Percentiles rank a stretch among this genome's conserved stretches.
phyloP scores from a whole-genome alignment of 2,113 vertebrate species.

The Tetraodon nigroviridis region DNA sequence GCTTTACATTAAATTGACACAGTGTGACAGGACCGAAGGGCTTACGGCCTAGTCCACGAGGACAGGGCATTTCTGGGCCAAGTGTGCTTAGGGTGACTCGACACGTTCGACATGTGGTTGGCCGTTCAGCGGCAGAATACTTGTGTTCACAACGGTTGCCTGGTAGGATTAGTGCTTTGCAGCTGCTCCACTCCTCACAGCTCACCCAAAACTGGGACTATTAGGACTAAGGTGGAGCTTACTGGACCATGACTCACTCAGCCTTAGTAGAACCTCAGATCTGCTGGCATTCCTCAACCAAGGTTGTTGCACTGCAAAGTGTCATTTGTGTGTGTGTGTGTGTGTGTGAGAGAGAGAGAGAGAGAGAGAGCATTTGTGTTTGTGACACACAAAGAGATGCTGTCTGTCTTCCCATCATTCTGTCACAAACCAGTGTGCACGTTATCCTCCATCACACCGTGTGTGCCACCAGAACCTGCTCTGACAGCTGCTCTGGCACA shows the following conservation, averaged over 20 bases:
- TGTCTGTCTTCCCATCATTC: conserved; percentile 40
- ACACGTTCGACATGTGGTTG: conserved; percentile 52
- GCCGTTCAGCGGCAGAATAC: conserved; percentile 26
- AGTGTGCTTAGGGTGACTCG: conserved; percentile 49
- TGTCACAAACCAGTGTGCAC: conserved; percentile 46
- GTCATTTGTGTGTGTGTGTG: background rate
- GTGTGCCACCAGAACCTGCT: conserved; percentile 29
- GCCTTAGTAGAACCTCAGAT: background rate
- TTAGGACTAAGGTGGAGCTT: conserved; percentile 19
- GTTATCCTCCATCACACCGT: conserved; percentile 25
- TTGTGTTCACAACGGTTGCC: conserved; percentile 49
- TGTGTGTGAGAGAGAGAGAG: too few species aligned
- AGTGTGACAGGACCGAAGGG: background rate
- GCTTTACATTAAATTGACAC: background rate
- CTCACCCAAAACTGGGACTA: conserved; percentile 33
- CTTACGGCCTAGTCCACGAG: conserved; percentile 16
- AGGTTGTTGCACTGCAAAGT: too few species aligned
- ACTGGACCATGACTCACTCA: background rate
- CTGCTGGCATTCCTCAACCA: background rate
- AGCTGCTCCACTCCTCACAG: conserved; percentile 59
- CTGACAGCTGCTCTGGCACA: conserved; percentile 44
- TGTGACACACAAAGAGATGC: conserved; percentile 31
- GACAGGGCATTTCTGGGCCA: conserved; percentile 23
- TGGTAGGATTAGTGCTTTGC: conserved; percentile 54
- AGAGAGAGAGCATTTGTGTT: too few species aligned